A percentile compares a stretch with the other conserved stretches of the same genome.
Evolutionary conservation across 2,888 invertebrate species (phyloP).

Genomic region (Philopedon plagiatum): DNA sequence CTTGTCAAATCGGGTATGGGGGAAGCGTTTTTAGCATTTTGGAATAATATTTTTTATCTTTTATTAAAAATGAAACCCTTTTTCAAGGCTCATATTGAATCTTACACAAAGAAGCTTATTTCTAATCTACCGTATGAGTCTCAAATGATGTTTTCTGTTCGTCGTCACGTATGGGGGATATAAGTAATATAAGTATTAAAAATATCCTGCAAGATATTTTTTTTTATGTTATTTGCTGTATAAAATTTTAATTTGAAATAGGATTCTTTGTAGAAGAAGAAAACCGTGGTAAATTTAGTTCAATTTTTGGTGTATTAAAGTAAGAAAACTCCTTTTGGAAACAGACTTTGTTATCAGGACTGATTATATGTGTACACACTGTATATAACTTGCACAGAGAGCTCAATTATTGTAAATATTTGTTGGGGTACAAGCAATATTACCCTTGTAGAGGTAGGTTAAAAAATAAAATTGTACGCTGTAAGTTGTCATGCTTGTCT

Average conservation of each 20-base stretch:
- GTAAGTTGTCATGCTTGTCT: neutral
- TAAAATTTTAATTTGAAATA: no score
- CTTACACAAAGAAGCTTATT: no score
- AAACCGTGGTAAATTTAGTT: neutral
- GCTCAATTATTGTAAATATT: slow-evolving; percentile 34
- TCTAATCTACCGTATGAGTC: no score
- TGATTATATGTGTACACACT: slow-evolving; percentile 15
- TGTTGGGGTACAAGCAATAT: slow-evolving; percentile 29
- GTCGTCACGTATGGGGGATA: no score
- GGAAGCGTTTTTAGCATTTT: neutral
- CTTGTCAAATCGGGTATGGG: neutral
- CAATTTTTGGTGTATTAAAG: neutral
- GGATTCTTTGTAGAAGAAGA: no score
- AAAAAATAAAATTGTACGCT: neutral
- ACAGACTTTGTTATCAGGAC: neutral
- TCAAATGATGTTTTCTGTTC: no score
- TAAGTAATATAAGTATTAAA: no score
- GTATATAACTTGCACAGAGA: slow-evolving; percentile 24
- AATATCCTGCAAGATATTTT: no score
- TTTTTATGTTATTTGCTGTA: no score
- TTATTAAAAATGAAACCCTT: no score
- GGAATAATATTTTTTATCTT: no score
- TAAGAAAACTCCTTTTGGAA: neutral
- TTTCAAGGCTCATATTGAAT: no score
- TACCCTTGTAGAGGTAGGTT: slow-evolving; percentile 27